These are phyloP conservation scores for Paraplagusia blochii DNA, from an alignment of 2,113 vertebrate genomes.

Conservation along the genomic window DNA sequence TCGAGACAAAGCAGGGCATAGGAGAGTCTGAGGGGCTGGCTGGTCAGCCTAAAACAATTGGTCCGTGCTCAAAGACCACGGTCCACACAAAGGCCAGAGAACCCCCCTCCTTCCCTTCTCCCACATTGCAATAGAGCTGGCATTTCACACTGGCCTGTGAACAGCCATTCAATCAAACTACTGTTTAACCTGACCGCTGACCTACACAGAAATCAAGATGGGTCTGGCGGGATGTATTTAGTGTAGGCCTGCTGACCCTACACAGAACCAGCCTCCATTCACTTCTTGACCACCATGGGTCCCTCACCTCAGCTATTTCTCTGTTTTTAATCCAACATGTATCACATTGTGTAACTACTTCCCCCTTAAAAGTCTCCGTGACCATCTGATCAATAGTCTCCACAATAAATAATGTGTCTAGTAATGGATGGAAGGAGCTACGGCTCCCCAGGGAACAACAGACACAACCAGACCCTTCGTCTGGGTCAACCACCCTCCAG, in stretches of 20 bases:
- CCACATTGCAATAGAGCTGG: slow-evolving; percentile 76
- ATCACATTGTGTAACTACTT: slow-evolving; percentile 4
- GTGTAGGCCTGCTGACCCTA: slow-evolving; percentile 43
- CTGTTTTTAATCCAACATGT: not conserved
- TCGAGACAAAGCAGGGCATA: slow-evolving; percentile 77
- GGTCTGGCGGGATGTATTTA: slow-evolving; percentile 60
- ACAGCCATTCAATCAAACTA: slow-evolving; percentile 81
- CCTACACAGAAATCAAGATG: slow-evolving; percentile 68
- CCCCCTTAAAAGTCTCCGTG: slow-evolving; percentile 29
- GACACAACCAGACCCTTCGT: slow-evolving; percentile 68
- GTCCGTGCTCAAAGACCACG: slow-evolving; percentile 69
- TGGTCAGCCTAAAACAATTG: slow-evolving; percentile 72
- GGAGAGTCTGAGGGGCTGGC: slow-evolving; percentile 77
- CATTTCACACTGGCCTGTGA: slow-evolving; percentile 80
- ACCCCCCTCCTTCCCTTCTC: slow-evolving; percentile 62
- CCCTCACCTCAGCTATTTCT: not conserved
- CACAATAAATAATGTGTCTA: slow-evolving; percentile 53
- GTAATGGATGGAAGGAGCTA: slow-evolving; percentile 43
- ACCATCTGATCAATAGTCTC: slow-evolving; percentile 45
- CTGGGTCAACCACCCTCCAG: slow-evolving; percentile 72
- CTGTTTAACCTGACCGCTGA: slow-evolving; percentile 79
- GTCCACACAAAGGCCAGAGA: slow-evolving; percentile 76
- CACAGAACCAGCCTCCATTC: slow-evolving; percentile 1
- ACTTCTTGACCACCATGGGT: not conserved
- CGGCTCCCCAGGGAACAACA: slow-evolving; percentile 66